Conservation (phyloP, 1,140 invertebrate genomes). For the Drosophila neocordata region DNA sequence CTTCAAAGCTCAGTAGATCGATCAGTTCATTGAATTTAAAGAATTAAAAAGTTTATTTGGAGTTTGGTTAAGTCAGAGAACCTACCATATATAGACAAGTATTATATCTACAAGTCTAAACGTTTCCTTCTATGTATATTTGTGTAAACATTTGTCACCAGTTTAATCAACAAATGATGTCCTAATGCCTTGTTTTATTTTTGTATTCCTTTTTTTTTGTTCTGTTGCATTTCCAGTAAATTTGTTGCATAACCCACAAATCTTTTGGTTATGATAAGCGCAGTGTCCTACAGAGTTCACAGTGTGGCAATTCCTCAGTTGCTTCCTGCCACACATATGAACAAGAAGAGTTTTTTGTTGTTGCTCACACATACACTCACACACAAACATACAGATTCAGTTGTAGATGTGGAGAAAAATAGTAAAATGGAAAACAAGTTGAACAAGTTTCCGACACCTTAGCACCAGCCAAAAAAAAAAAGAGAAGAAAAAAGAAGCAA, state of each 20-base stretch:
- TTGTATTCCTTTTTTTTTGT: background rate
- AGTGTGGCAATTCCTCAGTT: conserved; percentile 4
- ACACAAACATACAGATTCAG: conserved; percentile 2
- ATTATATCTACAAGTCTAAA: no score
- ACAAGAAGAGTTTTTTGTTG: conserved; percentile 42
- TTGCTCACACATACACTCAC: conserved; percentile 39
- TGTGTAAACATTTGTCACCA: no score
- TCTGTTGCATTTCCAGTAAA: conserved; percentile 1
- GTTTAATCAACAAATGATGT: no score
- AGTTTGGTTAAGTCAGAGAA: no score
- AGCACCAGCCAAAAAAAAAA: conserved; percentile 48
- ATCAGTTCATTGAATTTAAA: no score
- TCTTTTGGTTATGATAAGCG: background rate
- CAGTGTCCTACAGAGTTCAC: conserved; percentile 7
- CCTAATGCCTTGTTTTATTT: no score
- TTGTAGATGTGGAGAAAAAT: conserved; percentile 33
- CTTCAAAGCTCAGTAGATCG: no score
- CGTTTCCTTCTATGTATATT: no score
- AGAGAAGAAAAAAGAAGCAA: background rate
- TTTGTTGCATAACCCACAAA: conserved; percentile 2
- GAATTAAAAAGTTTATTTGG: no score
- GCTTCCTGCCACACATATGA: conserved; percentile 26
- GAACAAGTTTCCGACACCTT: conserved; percentile 80
- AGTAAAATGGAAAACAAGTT: conserved; percentile 77
- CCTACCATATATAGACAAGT: no score